Evolutionary conservation across 2,797 vertebrate genomes (phyloP), one percentile per base, ranked within the genome.

Genomic region (Meda fulgida): DNA sequence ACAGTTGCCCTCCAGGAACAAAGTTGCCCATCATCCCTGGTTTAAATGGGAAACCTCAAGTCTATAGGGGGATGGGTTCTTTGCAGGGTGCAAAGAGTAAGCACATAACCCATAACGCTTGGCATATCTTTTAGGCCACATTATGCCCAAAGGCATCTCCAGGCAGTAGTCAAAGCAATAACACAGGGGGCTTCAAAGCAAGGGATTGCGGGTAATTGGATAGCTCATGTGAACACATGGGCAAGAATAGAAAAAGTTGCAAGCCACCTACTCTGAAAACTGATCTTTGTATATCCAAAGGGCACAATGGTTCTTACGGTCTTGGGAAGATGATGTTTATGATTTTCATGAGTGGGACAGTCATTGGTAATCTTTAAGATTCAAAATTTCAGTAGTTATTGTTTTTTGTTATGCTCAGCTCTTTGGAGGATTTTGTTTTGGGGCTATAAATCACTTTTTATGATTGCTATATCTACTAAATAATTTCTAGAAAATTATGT

Each of bases 141-240:
- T 53, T 55, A 80, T 78, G 48, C 81, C 48, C 76, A 58, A 76
- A 71, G 88, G 79, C 23, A 60, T 84, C 89, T 91, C 91, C 86
- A 88, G 90, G 86, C 78, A 73, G 23, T 29, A 90, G 88, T 85
- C 84, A 87, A 90, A 93, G 92, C 90, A 92, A 91, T 91, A 92
- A 91, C 86, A 78, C 46, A 60, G 31, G 34, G 53, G 14, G 34
- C n/a, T 84, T 46, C 43, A 67, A 75, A 34, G 63, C 38, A 53
- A 69, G 31, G 48, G 78, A 84, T 65, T 81, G 43, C 63, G 82
- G 77, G 71, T 58, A 76, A 51, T 71, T 31, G 36, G 65, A 38
- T 21, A 58, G 51, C 23, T 66, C 70, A 65, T 53, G 46, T 72
- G 36, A 81, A 31, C 66, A 43, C 19, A 29, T 29, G 36, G 14